These are phyloP conservation scores for Cettia cetti DNA, from an alignment of 2,113 vertebrate species.

Conservation along the genomic window DNA sequence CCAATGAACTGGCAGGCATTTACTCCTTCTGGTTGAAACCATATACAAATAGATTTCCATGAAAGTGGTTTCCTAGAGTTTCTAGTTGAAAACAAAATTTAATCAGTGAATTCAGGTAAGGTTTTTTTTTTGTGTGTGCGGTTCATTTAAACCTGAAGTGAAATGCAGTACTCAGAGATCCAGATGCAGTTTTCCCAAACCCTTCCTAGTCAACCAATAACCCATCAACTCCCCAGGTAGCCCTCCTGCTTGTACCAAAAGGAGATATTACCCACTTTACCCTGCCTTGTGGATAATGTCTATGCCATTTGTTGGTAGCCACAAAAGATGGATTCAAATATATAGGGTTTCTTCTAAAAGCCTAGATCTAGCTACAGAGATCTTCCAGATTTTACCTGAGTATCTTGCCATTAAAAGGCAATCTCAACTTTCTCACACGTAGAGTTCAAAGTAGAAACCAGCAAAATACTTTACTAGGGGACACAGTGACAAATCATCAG, in stretches of 20 bases:
- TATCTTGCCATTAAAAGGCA: not conserved
- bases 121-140: not conserved
- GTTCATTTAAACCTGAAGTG: not conserved
- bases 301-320: not conserved
- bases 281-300: not conserved
- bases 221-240: not conserved
- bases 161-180: not conserved
- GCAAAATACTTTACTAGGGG: not conserved
- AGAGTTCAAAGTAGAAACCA: not conserved
- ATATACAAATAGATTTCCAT: constrained; percentile 42
- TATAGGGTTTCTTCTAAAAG: not conserved
- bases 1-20: constrained; percentile 25
- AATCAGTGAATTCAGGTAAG: not conserved
- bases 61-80: constrained; percentile 7
- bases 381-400: not conserved
- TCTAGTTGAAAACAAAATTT: not conserved
- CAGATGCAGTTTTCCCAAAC: not conserved
- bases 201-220: not conserved
- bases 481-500: not conserved
- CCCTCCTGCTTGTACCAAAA: not conserved
- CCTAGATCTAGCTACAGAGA: not conserved
- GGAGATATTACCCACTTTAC: not conserved
- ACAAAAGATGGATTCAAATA: not conserved
- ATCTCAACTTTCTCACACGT: not conserved
- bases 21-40: constrained; percentile 11